Evolutionary conservation across 2,113 vertebrate species (phyloP).

Genomic region (Aldabrachelys gigantea): DNA sequence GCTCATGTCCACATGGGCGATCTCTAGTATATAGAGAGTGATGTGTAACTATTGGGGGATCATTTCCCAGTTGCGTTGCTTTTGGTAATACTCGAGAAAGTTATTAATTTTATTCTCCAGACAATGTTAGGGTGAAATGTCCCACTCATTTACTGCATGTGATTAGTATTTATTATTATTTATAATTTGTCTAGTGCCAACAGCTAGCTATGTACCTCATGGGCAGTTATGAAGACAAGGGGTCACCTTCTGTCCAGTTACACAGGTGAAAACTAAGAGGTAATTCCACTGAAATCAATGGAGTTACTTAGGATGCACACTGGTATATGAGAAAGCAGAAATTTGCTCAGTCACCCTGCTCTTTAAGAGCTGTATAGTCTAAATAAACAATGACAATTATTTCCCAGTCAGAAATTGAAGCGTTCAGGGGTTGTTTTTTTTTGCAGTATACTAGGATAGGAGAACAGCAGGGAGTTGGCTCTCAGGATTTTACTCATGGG

Average conservation of each 20-base stretch:
- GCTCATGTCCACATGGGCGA: background rate
- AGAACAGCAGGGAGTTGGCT: constrained; percentile 16
- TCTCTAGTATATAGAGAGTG: background rate
- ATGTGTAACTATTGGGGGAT: background rate
- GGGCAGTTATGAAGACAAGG: constrained; percentile 12
- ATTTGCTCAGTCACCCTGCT: background rate
- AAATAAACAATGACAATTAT: constrained; percentile 23
- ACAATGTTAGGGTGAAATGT: background rate
- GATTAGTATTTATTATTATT: constrained; percentile 31
- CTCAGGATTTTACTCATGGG: background rate
- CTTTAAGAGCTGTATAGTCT: background rate
- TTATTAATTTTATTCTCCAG: background rate
- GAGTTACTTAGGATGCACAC: constrained; percentile 41
- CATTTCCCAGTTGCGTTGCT: background rate
- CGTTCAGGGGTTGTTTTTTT: background rate
- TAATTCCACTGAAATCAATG: constrained; percentile 32
- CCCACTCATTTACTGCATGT: background rate
- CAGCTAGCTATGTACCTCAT: background rate
- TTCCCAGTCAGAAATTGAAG: constrained; percentile 26
- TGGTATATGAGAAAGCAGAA: background rate
- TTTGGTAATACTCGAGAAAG: constrained; percentile 6
- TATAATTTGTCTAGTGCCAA: background rate
- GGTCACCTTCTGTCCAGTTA: background rate
- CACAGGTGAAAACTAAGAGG: background rate
- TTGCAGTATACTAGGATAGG: background rate